A percentile compares a stretch with the other conserved stretches of the same genome.
These are phyloP conservation scores for Ornithoptera priamus DNA, from an alignment of 2,888 invertebrate species.

Conservation along the genomic window DNA sequence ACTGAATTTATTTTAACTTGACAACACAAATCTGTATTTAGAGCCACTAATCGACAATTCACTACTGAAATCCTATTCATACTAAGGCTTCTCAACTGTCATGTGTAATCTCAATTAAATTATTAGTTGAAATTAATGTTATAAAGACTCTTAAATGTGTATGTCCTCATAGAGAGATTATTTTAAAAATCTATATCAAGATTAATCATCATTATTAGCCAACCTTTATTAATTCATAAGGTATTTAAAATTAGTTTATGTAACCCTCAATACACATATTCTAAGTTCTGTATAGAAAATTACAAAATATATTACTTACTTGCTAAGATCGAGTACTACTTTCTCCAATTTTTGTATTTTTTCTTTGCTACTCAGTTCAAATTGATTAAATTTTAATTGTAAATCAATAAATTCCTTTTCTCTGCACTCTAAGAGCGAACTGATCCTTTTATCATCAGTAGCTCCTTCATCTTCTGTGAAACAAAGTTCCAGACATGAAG, in stretches of 20 bases:
- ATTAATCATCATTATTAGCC: too few species aligned
- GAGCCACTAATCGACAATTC: too few species aligned
- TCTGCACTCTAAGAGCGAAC: constrained; percentile 62
- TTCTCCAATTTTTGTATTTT: constrained; percentile 73
- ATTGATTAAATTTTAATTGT: constrained; percentile 75
- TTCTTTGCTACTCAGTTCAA: constrained; percentile 68
- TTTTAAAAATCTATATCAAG: too few species aligned
- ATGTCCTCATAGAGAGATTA: too few species aligned
- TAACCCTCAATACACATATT: neutral
- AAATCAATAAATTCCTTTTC: constrained; percentile 75
- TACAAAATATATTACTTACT: constrained; percentile 59
- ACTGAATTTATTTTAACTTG: neutral
- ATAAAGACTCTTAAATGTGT: too few species aligned
- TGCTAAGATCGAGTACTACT: constrained; percentile 82
- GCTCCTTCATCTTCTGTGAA: constrained; percentile 72
- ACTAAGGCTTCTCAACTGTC: too few species aligned
- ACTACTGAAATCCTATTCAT: too few species aligned
- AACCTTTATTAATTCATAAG: too few species aligned
- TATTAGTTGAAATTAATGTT: too few species aligned
- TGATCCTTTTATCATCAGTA: constrained; percentile 58
- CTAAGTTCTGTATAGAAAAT: neutral
- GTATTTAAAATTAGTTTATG: too few species aligned
- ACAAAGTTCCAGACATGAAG: constrained; percentile 72
- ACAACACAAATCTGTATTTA: too few species aligned
- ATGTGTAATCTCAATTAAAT: too few species aligned